Evolutionary conservation across 2,113 vertebrate genomes (phyloP).

Genomic region (Spermophilus dauricus): DNA sequence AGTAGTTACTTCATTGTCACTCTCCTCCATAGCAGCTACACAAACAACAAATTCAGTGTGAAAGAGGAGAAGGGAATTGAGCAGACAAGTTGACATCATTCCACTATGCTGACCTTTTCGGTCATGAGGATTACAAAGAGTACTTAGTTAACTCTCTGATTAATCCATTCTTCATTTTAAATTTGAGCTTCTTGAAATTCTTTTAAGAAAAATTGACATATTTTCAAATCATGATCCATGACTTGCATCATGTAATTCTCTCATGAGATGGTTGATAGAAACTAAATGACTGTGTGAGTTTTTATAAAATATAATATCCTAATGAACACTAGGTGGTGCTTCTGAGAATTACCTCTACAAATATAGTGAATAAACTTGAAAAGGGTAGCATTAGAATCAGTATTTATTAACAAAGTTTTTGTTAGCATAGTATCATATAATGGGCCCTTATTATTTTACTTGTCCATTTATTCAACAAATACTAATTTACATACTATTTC

Average conservation of each 20-base stretch:
- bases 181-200: background rate
- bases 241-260: background rate
- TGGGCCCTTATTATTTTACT: background rate
- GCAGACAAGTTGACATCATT: background rate
- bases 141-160: background rate
- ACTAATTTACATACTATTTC: conserved; percentile 10
- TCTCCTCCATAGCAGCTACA: background rate
- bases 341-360: background rate
- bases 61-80: background rate
- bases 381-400: background rate
- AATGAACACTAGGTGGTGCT: background rate
- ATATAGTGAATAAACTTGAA: background rate
- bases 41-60: background rate
- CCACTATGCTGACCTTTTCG: background rate
- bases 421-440: background rate
- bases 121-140: background rate
- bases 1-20: background rate
- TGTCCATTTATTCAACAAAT: too few species aligned
- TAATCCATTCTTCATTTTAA: background rate
- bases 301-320: conserved; percentile 20
- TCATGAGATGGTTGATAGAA: background rate
- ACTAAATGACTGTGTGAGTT: background rate
- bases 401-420: background rate
- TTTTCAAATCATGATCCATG: background rate
- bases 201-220: background rate